These are phyloP conservation scores for Heliothis subflexa DNA, from an alignment of 1,140 invertebrate species.

Conservation along the genomic window DNA sequence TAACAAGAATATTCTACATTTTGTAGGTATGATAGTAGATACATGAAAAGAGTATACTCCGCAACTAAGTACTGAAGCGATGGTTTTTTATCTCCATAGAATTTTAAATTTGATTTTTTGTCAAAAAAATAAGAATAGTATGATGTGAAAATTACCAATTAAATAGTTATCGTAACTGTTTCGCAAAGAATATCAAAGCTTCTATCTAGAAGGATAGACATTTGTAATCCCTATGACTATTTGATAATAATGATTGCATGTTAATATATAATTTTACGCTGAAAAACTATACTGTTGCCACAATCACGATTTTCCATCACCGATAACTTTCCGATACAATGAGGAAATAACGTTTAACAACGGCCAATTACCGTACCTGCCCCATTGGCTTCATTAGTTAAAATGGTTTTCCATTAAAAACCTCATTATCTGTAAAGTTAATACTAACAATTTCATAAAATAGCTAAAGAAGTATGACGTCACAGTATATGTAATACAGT, in stretches of 20 bases:
- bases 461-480: neutral
- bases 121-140: too few relatives aligned
- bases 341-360: conserved; percentile 40
- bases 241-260: conserved; percentile 16
- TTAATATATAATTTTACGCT: neutral
- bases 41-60: too few relatives aligned
- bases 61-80: too few relatives aligned
- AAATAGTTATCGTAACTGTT: neutral
- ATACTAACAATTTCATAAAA: neutral
- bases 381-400: conserved; percentile 26
- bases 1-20: too few relatives aligned
- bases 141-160: too few relatives aligned
- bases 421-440: neutral
- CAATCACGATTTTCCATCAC: conserved; percentile 23
- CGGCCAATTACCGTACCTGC: conserved; percentile 15
- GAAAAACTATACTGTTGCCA: neutral
- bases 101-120: too few relatives aligned
- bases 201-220: neutral
- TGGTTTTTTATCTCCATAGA: too few relatives aligned
- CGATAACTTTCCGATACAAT: conserved; percentile 24
- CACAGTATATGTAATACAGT: conserved; percentile 2
- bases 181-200: neutral
- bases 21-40: too few relatives aligned
- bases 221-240: neutral
- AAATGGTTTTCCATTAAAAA: conserved; percentile 11